A percentile compares a stretch with the other conserved stretches of the same genome.
Conservation (phyloP, 2,113 vertebrate genomes). For the Alethe castanea region DNA sequence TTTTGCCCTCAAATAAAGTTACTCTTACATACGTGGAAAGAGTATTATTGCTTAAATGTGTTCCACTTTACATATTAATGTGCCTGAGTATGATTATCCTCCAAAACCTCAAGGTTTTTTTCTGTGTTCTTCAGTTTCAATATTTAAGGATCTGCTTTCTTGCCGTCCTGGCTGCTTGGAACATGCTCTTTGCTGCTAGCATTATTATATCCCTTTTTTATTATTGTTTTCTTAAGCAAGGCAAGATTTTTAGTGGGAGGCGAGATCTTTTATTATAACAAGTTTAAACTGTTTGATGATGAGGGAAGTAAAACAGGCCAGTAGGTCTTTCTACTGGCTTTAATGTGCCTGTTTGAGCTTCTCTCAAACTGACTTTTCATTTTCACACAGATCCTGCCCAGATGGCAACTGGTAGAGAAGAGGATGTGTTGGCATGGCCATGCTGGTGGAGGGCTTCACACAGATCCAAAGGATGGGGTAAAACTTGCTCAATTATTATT, state of each 20-base stretch:
- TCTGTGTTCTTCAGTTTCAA: not conserved
- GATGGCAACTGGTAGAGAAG: conserved; percentile 78
- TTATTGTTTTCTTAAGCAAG: not conserved
- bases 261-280: not conserved
- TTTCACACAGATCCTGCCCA: conserved; percentile 75
- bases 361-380: conserved; percentile 7
- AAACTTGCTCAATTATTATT: not conserved
- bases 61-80: not conserved
- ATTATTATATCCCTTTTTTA: not conserved
- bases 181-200: not conserved
- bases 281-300: not conserved
- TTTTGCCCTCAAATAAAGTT: not conserved
- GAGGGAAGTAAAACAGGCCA: not conserved
- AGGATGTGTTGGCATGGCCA: conserved; percentile 93
- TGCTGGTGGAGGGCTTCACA: conserved; percentile 88
- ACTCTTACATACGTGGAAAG: not conserved
- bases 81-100: not conserved
- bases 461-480: conserved; percentile 96
- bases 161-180: not conserved
- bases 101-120: not conserved
- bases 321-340: not conserved
- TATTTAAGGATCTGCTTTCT: not conserved
- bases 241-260: not conserved
- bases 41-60: not conserved
- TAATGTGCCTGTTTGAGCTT: not conserved